Conservation (phyloP, 2,113 vertebrate genomes). For the Tragelaphus scriptus region DNA sequence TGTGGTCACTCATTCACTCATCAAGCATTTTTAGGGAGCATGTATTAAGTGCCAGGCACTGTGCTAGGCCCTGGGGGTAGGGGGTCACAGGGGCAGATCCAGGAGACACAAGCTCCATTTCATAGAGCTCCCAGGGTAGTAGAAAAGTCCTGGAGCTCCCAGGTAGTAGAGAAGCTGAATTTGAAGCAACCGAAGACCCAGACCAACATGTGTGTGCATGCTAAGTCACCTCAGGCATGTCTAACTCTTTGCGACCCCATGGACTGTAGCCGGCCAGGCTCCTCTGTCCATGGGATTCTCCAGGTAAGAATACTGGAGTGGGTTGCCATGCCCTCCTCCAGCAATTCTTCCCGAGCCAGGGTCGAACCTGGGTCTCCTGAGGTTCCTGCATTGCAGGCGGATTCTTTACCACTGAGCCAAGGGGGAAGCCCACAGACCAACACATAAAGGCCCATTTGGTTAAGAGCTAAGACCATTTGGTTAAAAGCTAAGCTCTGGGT, state of each 20-base stretch:
- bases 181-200: not conserved
- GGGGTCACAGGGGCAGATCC: not conserved
- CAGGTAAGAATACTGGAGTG: not conserved
- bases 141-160: not conserved
- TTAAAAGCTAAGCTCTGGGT: not conserved
- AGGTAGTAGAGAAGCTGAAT: not conserved
- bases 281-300: not conserved
- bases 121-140: not conserved
- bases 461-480: not conserved
- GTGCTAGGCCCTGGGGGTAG: not conserved
- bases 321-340: not conserved
- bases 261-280: not conserved
- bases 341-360: not conserved
- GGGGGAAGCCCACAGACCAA: not conserved
- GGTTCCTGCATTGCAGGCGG: not conserved
- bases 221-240: not conserved
- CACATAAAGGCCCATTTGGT: not conserved
- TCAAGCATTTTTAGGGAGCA: not conserved
- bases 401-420: not conserved
- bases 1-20: not conserved
- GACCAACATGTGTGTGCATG: not conserved
- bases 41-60: not conserved
- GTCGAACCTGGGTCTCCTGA: not conserved
- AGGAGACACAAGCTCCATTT: not conserved
- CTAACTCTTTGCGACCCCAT: not conserved